Evolutionary conservation across 2,888 invertebrate genomes (phyloP), one percentile per base, ranked within the genome.

Genomic region (Lasiommata megera): DNA sequence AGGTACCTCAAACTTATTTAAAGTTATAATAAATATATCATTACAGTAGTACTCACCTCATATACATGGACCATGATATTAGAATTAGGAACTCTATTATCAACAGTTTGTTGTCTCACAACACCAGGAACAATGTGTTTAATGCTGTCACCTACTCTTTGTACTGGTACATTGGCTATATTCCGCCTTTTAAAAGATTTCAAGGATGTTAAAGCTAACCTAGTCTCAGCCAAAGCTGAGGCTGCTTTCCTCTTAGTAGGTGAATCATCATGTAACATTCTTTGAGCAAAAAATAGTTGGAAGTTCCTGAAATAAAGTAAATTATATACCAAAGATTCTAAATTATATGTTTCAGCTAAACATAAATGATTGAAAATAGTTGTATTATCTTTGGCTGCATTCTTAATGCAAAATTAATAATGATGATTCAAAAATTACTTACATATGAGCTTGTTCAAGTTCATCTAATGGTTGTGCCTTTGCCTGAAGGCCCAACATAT

Each of bases 401-500:
- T n/a, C n/a, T n/a, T n/a, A n/a, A n/a, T n/a, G n/a, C n/a, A n/a
- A n/a, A n/a, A n/a, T n/a, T n/a, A n/a, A n/a, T n/a, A n/a, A n/a
- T n/a, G 51, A 51, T 31, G 28, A 53, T 11, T 17, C 6, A 16
- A 52, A 48, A 31, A 60, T 60, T 17, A 92, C 93, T 87, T 91
- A 94, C 92, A 92, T 93, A 75, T 96, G 94, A 1, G 96, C 96
- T 69, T 93, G 92, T 67, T 94, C 92, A 12, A 97, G 84, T 72
- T 95, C 94, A 63, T 96, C 95, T 37, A 93, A 81, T 0, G 98
- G 98, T 73, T 97, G 94, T 1, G 98, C 98, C 34, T 93, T 92
- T 52, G 94, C 93, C 46, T 93, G 92, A 41, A 96, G 91, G 0
- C 98, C 98, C 66, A 94, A 85, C 72, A 94, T 92, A 75, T 95